phyloP scores from a whole-genome alignment of 2,113 vertebrate species.

The Sardina pilchardus region DNA sequence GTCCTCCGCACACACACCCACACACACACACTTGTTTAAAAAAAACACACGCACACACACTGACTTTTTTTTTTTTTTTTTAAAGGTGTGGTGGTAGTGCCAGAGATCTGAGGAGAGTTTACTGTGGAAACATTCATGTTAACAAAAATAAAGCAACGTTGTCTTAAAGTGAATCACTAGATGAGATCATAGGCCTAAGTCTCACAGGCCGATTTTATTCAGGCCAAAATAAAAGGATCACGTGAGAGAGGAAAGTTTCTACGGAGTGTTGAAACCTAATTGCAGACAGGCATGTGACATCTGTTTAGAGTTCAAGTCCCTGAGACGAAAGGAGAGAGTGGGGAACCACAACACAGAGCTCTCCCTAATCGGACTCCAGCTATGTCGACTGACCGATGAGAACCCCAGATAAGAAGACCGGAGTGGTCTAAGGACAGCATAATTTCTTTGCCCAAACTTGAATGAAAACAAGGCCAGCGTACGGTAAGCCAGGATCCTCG shows the following conservation, averaged over 20 bases:
- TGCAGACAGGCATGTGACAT: background rate
- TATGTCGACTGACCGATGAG: background rate
- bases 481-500: too few relatives aligned
- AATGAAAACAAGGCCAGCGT: background rate
- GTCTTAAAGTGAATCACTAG: background rate
- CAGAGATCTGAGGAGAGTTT: background rate
- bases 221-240: background rate
- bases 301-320: background rate
- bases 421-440: background rate
- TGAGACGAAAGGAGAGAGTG: background rate
- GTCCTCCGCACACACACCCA: constrained; percentile 10
- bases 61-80: background rate
- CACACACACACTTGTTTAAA: constrained; percentile 6
- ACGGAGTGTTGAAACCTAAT: background rate
- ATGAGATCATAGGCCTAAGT: background rate
- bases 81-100: background rate
- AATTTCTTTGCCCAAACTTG: background rate
- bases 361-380: background rate
- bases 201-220: background rate
- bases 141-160: background rate
- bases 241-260: background rate
- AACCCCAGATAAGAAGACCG: background rate
- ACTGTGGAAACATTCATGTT: background rate
- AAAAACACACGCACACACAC: background rate
- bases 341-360: background rate